Evolutionary conservation across 2,797 vertebrate genomes (phyloP).

Genomic region (Cryptoblepharus egeriae): DNA sequence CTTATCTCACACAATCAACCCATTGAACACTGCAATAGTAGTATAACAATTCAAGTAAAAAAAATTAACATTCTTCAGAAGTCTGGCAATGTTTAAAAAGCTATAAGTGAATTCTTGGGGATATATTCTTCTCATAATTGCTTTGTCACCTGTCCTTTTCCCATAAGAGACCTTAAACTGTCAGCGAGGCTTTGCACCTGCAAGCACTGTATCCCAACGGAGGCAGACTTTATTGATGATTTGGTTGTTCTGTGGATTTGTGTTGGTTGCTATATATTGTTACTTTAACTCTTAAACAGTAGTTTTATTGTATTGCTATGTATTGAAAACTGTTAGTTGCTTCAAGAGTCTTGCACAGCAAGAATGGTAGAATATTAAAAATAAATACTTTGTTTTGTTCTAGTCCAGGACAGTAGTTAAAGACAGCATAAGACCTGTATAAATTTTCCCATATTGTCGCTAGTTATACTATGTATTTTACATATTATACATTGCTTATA

Average conservation of each 20-base stretch:
- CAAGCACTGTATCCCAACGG: not conserved
- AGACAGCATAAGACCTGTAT: too few relatives aligned
- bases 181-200: slow-evolving; percentile 7
- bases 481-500: not conserved
- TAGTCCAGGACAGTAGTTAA: not conserved
- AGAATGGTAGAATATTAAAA: not conserved
- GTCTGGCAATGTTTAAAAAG: not conserved
- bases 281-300: not conserved
- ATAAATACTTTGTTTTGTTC: not conserved
- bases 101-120: not conserved
- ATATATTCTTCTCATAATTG: slow-evolving; percentile 4
- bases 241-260: not conserved
- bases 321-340: not conserved
- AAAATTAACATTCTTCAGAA: not conserved
- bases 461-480: too few relatives aligned
- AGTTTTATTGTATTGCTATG: not conserved
- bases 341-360: not conserved
- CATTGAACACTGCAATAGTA: not conserved
- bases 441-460: too few relatives aligned
- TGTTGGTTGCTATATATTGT: not conserved
- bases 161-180: not conserved
- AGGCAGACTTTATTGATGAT: not conserved
- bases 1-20: not conserved
- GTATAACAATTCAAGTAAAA: not conserved
- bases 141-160: slow-evolving; percentile 22